phyloP scores from a whole-genome alignment of 2,888 invertebrate genomes.

The Sepiola atlantica region DNA sequence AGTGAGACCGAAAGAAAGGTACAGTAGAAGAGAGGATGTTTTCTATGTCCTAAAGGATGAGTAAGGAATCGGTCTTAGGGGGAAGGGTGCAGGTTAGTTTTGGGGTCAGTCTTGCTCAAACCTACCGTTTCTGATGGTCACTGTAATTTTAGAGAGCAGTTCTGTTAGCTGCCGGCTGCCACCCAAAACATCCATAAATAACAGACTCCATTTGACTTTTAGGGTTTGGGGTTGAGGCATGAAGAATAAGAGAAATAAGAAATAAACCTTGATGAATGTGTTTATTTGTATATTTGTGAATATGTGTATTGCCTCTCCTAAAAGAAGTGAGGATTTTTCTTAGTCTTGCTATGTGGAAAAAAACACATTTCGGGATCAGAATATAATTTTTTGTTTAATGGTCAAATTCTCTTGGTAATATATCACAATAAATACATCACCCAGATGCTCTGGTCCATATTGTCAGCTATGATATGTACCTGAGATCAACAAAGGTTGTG shows the following conservation, averaged over 20 bases:
- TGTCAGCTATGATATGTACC: too few relatives aligned
- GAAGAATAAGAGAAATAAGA: constrained; percentile 11
- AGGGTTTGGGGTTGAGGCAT: background rate
- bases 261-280: background rate
- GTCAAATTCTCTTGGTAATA: too few relatives aligned
- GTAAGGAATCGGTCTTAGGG: background rate
- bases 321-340: too few relatives aligned
- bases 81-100: background rate
- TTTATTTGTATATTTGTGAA: too few relatives aligned
- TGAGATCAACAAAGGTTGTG: too few relatives aligned
- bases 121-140: constrained; percentile 22
- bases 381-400: too few relatives aligned
- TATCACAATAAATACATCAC: too few relatives aligned
- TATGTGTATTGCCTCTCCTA: too few relatives aligned
- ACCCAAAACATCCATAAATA: constrained; percentile 8
- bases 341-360: too few relatives aligned
- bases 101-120: background rate
- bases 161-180: constrained; percentile 9
- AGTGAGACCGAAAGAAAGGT: background rate
- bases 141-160: background rate
- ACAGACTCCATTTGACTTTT: constrained; percentile 18
- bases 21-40: background rate
- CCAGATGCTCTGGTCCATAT: too few relatives aligned
- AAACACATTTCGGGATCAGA: too few relatives aligned
- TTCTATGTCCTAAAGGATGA: background rate